Evolutionary conservation across 92 coral and sea anemone species (phyloP), one percentile per base, ranked within the genome.

Genomic region (Porites cylindrica): DNA sequence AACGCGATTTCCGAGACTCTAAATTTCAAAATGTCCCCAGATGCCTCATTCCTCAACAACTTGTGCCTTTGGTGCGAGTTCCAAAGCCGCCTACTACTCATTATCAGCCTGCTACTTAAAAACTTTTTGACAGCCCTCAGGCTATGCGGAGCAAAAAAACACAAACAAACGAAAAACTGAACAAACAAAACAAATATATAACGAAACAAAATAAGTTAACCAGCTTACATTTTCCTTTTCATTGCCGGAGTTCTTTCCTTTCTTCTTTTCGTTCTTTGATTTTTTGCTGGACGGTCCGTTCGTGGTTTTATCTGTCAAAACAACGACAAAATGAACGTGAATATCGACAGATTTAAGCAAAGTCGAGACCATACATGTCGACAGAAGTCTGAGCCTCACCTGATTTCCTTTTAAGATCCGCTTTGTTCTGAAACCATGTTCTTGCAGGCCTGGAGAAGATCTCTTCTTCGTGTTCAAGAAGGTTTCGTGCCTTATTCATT

Each of bases 361-460:
- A 56, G 16, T 14, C 61, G 16, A 56, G 12, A 56, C 61, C 16
- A 12, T 14, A 56, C 12, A 56, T 1, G 61, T 56, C 16, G 16
- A 10, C 0, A 13, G 0, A 54, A 10, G 12, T 54, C 11, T 14
- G 16, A 12, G 1, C 61, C 12, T 63, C 80, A 88, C 88, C 93
- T 64, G 94, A 74, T 72, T 91, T 91, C 81, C 98, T 85, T 64
- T 94, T 94, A 13, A 82, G 86, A 21, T 93, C 98, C 29, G 89
- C 78, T 70, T 92, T 90, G 76, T 77, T 88, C 88, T 96, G 99
- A 87, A 96, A 95, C 99, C 99, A 96, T 18, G 93, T 96, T 66
- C 99, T 91, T 18, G 99, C 95, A 75, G 99, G 99, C 20, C 99
- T 91, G 17, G 98, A 91, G 87, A 85, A 95, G 2, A 96, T 96